phyloP scores from a whole-genome alignment of 2,113 vertebrate genomes.

The Aptenodytes forsteri region DNA sequence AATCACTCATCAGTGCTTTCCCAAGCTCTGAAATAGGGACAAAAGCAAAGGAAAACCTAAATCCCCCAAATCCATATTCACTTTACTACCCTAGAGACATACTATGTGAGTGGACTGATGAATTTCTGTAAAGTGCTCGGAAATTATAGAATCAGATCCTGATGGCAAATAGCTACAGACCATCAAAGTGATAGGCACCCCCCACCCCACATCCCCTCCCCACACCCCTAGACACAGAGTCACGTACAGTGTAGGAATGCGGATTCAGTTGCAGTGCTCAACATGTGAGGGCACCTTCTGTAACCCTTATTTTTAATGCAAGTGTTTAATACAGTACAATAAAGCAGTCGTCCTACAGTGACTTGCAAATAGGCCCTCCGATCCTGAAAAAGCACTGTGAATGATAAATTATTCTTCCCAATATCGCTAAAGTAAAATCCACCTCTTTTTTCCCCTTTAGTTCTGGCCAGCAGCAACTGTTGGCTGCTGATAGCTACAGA shows the following conservation, averaged over 20 bases:
- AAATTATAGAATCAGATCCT: background rate
- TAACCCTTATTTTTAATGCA: background rate
- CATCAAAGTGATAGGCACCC: background rate
- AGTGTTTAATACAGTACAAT: background rate
- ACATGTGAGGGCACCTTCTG: background rate
- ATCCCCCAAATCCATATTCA: background rate
- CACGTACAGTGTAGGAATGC: fast-evolving
- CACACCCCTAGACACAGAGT: background rate
- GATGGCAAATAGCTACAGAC: background rate
- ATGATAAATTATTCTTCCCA: slow-evolving; percentile 24
- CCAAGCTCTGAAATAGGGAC: background rate
- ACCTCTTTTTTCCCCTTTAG: slow-evolving; percentile 27
- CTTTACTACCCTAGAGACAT: background rate
- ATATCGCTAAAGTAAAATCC: background rate
- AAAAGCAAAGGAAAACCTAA: background rate
- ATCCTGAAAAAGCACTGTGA: background rate
- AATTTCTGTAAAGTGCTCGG: background rate
- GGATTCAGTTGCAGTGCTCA: background rate
- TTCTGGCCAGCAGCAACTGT: slow-evolving; percentile 47
- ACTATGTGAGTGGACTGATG: background rate
- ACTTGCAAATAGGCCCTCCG: background rate
- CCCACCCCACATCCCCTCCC: background rate
- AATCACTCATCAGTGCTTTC: background rate
- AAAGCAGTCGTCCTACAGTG: background rate
- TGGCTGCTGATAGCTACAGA: slow-evolving; percentile 51